Base-by-base conservation (phyloP, 2,888 invertebrate genomes). In the Lycophotia porphyrea region DNA sequence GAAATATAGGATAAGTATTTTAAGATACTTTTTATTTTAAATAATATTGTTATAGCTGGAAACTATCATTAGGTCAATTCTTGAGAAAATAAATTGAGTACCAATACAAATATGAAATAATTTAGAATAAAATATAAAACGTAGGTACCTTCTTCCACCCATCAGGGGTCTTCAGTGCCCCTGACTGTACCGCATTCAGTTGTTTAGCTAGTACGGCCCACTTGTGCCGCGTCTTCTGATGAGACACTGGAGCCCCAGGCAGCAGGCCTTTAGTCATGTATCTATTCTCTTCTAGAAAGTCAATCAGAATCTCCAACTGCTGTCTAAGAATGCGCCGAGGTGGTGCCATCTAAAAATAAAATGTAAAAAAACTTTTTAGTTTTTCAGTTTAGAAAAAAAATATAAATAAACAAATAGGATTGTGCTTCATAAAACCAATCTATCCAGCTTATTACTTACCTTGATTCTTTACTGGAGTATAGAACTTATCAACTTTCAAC, bases 91-190 rank as follows among this genome's bases (percentile, higher is more conserved):
- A 39, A 63, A 39, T 39, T 63, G 18, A 13, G 8, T 42, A 47
- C 8, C 9, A 24, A 24, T 42, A 7, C 18, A 60, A 39, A 2
- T 42, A 42, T 13, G 4, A 31, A 52, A n/a, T 18, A 8, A 42
- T 44, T 34, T 27, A 21, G n/a, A 52, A 2, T 24, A 24, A 24
- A 31, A 31, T n/a, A 21, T 39, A 42, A 15, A n/a, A n/a, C 0
- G 0, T 58, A n/a, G 0, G 0, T 58, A 95, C 96, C 93, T 93
- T 95, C 85, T 94, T 95, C 96, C 96, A 96, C 2, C 93, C 93
- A 61, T 94, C 93, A 21, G 95, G 94, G 24, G 94, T 92, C 79
- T 95, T 95, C 52, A 92, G 76, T 60, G 93, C 91, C 5, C 95
- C 95, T 21, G 91, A 90, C 71, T 91, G 91, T 5, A 95, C 93